A percentile compares a stretch with the other conserved stretches of the same genome.
These are phyloP conservation scores for Chrysodeixis includens DNA, from an alignment of 2,888 invertebrate genomes.

Conservation along the genomic window DNA sequence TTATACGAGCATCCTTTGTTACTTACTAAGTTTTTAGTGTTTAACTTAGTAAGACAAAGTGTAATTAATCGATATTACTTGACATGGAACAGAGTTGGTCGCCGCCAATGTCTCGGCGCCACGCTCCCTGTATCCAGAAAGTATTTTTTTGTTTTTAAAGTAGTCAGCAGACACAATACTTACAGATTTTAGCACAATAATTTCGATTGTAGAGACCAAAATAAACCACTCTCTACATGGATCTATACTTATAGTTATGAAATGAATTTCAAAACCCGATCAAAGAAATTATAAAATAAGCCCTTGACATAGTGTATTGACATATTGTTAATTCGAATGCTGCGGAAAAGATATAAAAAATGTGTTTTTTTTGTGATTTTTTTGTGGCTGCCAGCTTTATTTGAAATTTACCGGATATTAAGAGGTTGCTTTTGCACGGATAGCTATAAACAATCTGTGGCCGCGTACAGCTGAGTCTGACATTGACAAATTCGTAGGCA, in stretches of 20 bases:
- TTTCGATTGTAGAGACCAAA: slow-evolving; percentile 71
- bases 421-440: too few species aligned
- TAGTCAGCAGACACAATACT: slow-evolving; percentile 25
- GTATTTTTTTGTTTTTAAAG: not conserved
- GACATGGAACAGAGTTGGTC: not conserved
- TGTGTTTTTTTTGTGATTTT: not conserved
- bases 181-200: slow-evolving; percentile 71
- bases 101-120: not conserved
- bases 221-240: slow-evolving; percentile 68
- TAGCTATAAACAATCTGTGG: not conserved
- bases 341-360: slow-evolving; percentile 15
- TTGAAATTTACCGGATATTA: not conserved
- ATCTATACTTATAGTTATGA: slow-evolving; percentile 68
- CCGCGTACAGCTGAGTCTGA: slow-evolving; percentile 16
- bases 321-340: slow-evolving; percentile 50
- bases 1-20: not conserved
- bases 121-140: not conserved
- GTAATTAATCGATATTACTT: not conserved
- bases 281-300: slow-evolving; percentile 64
- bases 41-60: not conserved
- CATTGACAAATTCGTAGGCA: not conserved
- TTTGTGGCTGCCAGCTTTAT: slow-evolving; percentile 17
- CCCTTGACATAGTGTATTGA: slow-evolving; percentile 66
- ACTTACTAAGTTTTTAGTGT: not conserved
- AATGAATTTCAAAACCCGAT: slow-evolving; percentile 63